A percentile compares a stretch with the other conserved stretches of the same genome.
Evolutionary conservation across 2,888 invertebrate species (phyloP).

Genomic region (Zaprionus lineosus): DNA sequence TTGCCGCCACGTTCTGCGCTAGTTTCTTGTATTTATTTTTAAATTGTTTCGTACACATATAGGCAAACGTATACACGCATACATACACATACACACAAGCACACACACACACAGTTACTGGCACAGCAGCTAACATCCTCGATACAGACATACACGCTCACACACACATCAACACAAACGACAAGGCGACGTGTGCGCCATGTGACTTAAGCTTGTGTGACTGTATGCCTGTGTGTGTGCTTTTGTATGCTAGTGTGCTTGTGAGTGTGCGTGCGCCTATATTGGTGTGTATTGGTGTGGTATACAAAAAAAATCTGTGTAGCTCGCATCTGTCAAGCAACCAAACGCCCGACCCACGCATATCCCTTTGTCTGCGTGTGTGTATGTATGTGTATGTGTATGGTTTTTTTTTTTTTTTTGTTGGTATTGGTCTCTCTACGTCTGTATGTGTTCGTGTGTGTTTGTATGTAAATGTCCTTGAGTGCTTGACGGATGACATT

Average conservation of each 20-base stretch:
- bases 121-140: conserved; percentile 56
- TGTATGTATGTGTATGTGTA: conserved; percentile 9
- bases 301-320: conserved; percentile 68
- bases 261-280: conserved; percentile 6
- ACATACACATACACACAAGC: conserved; percentile 9
- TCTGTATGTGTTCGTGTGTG: conserved; percentile 24
- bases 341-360: conserved; percentile 61
- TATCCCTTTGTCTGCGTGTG: conserved; percentile 16
- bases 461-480: conserved; percentile 75
- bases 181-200: conserved; percentile 55
- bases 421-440: conserved; percentile 14
- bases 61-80: conserved; percentile 25
- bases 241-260: conserved; percentile 11
- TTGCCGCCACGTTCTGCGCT: conserved; percentile 63
- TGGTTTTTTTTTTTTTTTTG: no score
- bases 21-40: conserved; percentile 77
- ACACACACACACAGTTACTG: conserved; percentile 11
- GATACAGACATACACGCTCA: no score
- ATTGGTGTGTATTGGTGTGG: conserved; percentile 38
- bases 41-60: conserved; percentile 68
- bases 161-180: conserved; percentile 17
- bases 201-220: conserved; percentile 54
- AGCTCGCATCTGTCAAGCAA: conserved; percentile 75
- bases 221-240: conserved; percentile 16
- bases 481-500: conserved; percentile 79